phyloP scores from a whole-genome alignment of 1,140 invertebrate species.

The Anastatus disparis region DNA sequence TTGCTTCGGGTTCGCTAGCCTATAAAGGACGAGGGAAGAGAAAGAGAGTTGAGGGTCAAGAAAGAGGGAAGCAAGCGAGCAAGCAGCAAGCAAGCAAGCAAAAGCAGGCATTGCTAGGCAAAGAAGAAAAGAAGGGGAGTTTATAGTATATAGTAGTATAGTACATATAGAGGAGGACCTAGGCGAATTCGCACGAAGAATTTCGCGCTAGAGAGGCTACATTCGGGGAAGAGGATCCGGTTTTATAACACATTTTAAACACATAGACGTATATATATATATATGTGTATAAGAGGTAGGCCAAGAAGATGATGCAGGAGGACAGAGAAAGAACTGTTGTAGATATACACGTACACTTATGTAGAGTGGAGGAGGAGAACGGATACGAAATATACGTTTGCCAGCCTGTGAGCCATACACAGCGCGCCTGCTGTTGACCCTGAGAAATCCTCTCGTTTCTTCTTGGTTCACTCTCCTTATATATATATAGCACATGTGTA shows the following conservation, averaged over 20 bases:
- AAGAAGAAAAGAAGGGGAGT: neutral
- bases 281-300: neutral
- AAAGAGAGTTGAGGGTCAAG: neutral
- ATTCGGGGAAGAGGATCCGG: constrained; percentile 48
- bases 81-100: neutral
- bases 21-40: neutral
- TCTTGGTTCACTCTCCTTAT: constrained; percentile 1
- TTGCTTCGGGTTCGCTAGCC: neutral
- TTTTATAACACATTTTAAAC: constrained; percentile 50
- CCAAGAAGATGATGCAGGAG: neutral
- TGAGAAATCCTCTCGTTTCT: constrained; percentile 43
- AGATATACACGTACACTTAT: neutral
- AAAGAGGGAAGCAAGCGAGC: no score
- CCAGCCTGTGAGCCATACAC: neutral
- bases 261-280: no score
- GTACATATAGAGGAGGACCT: constrained; percentile 8
- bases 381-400: constrained; percentile 34
- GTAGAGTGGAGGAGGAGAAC: constrained; percentile 12
- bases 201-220: constrained; percentile 39
- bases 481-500: no score
- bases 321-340: constrained; percentile 26
- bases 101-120: neutral
- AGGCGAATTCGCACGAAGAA: constrained; percentile 40
- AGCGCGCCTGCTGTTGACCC: constrained; percentile 44
- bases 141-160: no score